These are phyloP conservation scores for Paralichthys olivaceus DNA, from an alignment of 2,113 vertebrate species.

Conservation along the genomic window DNA sequence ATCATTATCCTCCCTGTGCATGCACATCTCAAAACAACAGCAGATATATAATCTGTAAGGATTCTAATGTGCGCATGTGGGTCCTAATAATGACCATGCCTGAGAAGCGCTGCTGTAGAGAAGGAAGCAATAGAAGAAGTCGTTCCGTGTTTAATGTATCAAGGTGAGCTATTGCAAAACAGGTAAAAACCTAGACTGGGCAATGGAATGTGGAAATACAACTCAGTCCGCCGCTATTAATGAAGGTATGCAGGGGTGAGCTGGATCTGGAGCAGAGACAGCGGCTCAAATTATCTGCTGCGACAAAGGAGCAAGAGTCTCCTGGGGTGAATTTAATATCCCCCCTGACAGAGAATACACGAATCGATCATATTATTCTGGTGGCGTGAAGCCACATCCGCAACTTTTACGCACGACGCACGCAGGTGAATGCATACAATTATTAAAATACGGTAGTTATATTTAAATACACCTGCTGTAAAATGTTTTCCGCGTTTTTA, in stretches of 20 bases:
- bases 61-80: not conserved
- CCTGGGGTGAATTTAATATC: conserved; percentile 37
- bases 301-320: conserved; percentile 54
- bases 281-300: conserved; percentile 66
- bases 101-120: not conserved
- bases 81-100: not conserved
- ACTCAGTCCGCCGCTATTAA: conserved; percentile 86
- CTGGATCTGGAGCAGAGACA: conserved; percentile 77
- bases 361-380: conserved; percentile 19
- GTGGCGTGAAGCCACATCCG: conserved; percentile 5
- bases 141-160: conserved; percentile 63
- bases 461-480: conserved; percentile 17
- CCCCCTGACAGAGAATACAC: conserved; percentile 12
- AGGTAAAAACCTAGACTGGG: conserved; percentile 89
- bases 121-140: conserved; percentile 18
- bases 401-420: conserved; percentile 39
- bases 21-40: not conserved
- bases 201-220: conserved; percentile 98
- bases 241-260: conserved; percentile 72
- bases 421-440: too few species aligned
- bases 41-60: not conserved
- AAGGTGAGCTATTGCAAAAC: conserved; percentile 84
- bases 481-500: not conserved
- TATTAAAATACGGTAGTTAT: not conserved
- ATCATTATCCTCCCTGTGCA: not conserved